Percentiles rank a stretch among this genome's conserved stretches.
These are phyloP conservation scores for Cephus nigrinus DNA, from an alignment of 2,888 invertebrate genomes.

Conservation along the genomic window DNA sequence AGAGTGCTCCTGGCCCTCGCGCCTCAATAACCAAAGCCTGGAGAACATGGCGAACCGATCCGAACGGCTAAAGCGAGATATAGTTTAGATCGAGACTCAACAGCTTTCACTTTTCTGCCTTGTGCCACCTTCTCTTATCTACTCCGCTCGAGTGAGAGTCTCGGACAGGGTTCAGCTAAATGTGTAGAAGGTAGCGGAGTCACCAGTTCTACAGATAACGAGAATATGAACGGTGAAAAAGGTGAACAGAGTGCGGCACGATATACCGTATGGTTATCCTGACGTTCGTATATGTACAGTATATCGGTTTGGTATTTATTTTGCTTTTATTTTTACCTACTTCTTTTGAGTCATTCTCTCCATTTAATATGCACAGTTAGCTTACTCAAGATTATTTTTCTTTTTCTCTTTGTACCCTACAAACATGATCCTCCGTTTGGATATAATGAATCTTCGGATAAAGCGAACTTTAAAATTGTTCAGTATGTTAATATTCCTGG, in stretches of 20 bases:
- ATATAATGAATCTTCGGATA: not conserved
- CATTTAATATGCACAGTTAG: not conserved
- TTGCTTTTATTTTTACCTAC: not conserved
- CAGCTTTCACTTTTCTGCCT: constrained; percentile 57
- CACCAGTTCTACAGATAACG: not conserved
- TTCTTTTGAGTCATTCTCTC: not conserved
- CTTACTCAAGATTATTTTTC: not conserved
- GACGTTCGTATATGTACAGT: not conserved
- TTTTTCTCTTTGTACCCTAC: not conserved
- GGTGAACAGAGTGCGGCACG: not conserved
- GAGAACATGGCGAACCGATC: not conserved
- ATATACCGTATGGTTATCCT: not conserved
- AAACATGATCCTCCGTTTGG: not conserved
- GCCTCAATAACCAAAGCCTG: not conserved
- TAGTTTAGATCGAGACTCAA: constrained; percentile 57
- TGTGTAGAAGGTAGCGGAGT: not conserved
- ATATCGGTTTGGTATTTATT: not conserved
- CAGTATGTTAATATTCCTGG: not conserved
- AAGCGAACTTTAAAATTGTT: not conserved
- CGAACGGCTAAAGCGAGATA: constrained; percentile 46
- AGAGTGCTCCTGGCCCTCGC: constrained; percentile 25
- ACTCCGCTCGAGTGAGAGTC: not conserved
- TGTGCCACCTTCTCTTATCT: constrained; percentile 2
- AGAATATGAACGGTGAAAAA: not conserved
- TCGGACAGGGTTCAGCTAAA: not conserved